A percentile compares a stretch with the other conserved stretches of the same genome.
Conservation (phyloP, 2,113 vertebrate species). For the Tupaia chinensis region DNA sequence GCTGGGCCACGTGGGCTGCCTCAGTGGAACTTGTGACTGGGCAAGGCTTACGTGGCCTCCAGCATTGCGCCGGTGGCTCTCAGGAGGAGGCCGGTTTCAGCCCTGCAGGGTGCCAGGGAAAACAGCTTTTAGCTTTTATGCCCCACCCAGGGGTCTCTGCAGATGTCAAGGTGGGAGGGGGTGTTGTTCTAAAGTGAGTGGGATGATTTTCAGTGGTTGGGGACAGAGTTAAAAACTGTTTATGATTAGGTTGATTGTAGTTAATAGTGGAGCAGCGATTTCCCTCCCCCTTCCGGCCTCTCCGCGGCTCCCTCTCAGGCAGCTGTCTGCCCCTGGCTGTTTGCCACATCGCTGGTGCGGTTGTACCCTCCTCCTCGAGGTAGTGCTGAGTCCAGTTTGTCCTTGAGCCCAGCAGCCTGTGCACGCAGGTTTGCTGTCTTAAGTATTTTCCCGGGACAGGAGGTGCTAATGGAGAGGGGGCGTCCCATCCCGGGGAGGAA, state of each 20-base stretch:
- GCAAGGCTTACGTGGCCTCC: too few species aligned
- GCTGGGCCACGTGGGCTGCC: too few species aligned
- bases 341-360: not conserved
- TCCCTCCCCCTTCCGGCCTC: not conserved
- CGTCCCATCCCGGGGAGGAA: not conserved
- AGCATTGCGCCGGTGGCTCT: not conserved
- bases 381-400: not conserved
- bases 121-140: not conserved
- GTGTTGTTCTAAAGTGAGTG: not conserved
- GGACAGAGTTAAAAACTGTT: not conserved
- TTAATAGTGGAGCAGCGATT: not conserved
- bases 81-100: accelerated
- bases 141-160: not conserved
- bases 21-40: too few species aligned
- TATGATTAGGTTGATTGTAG: not conserved
- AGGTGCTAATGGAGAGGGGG: not conserved
- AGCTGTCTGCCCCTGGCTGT: not conserved
- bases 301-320: not conserved
- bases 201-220: not conserved
- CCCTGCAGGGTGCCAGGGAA: too few species aligned
- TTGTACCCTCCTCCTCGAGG: not conserved
- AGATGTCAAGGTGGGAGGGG: accelerated
- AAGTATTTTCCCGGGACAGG: not conserved
- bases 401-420: not conserved
- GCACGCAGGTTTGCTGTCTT: not conserved